These are phyloP conservation scores for Phocoena sinus DNA, from an alignment of 2,113 vertebrate species.

Conservation along the genomic window DNA sequence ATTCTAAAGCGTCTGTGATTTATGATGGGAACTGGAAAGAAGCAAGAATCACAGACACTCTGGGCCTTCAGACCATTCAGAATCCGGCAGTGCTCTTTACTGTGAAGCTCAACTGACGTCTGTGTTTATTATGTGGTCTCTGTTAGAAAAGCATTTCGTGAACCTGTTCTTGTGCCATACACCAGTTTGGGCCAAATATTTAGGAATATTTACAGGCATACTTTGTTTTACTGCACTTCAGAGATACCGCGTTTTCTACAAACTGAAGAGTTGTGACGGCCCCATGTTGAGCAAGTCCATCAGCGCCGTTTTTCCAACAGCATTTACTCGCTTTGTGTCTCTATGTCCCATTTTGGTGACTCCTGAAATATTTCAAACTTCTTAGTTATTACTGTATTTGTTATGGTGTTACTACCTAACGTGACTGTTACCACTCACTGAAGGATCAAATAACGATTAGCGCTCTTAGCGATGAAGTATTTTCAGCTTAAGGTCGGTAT, in stretches of 20 bases:
- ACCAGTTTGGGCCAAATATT: background rate
- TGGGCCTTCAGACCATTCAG: background rate
- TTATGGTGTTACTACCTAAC: background rate
- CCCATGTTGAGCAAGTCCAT: background rate
- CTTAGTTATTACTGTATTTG: background rate
- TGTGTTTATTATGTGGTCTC: accelerated
- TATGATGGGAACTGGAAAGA: background rate
- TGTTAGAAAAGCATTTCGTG: background rate
- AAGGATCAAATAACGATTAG: background rate
- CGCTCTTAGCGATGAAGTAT: background rate
- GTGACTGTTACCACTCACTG: background rate
- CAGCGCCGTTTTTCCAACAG: background rate
- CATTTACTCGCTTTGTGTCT: background rate
- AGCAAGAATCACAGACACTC: background rate
- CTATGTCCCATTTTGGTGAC: background rate
- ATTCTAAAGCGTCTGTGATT: background rate
- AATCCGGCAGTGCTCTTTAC: background rate
- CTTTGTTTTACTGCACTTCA: background rate
- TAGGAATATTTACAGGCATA: background rate
- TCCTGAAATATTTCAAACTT: background rate
- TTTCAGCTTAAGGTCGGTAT: background rate
- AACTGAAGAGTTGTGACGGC: background rate
- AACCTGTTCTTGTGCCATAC: background rate
- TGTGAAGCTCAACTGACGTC: accelerated
- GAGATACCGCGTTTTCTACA: background rate